Percentiles rank a stretch among this genome's conserved stretches.
phyloP scores from a whole-genome alignment of 53 echinoderm and acorn worm species.

The Mesocentrotus franciscanus region DNA sequence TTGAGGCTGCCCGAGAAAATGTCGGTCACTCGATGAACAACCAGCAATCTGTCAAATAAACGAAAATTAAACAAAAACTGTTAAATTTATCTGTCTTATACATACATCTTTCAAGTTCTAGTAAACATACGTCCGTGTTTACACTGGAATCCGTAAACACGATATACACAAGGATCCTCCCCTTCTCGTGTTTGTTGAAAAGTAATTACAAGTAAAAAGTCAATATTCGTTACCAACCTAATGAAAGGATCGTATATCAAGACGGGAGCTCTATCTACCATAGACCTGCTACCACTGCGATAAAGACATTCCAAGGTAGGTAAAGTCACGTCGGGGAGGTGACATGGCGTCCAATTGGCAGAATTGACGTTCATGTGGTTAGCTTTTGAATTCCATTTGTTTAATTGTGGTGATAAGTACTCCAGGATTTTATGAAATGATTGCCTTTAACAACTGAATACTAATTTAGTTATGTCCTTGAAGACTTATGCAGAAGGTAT shows the following conservation, averaged over 20 bases:
- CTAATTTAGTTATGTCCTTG: neutral
- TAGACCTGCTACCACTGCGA: neutral
- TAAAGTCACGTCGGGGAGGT: neutral
- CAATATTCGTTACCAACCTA: neutral
- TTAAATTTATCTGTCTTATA: neutral
- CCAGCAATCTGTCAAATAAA: conserved; percentile 4
- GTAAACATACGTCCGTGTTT: neutral
- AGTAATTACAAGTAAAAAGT: conserved; percentile 33
- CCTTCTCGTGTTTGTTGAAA: conserved; percentile 8
- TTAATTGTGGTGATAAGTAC: neutral
- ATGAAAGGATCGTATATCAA: conserved; percentile 21
- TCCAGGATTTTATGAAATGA: neutral
- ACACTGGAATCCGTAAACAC: neutral
- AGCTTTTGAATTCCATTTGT: neutral
- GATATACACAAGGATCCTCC: conserved; percentile 40
- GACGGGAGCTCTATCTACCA: neutral
- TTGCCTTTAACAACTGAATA: neutral
- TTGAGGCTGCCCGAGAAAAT: neutral
- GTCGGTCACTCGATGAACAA: neutral
- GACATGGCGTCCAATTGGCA: neutral
- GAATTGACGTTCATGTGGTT: neutral
- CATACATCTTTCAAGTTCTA: neutral
- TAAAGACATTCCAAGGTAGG: conserved; percentile 10
- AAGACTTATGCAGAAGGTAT: neutral
- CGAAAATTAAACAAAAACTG: neutral